Evolutionary conservation across 2,888 invertebrate genomes (phyloP).

Genomic region (Eupithecia pulchellata): DNA sequence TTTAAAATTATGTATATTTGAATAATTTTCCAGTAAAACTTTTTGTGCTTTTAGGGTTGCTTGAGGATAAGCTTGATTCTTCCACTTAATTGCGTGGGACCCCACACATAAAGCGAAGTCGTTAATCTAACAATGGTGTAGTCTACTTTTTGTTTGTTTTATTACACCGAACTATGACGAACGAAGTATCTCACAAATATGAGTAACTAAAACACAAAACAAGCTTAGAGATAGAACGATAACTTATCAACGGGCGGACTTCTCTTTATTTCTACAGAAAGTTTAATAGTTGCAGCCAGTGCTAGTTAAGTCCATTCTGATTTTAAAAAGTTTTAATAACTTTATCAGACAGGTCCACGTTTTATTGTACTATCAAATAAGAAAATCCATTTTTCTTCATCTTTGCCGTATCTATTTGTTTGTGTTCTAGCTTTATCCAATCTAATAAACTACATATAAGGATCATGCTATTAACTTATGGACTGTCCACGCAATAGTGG

Average conservation of each 20-base stretch:
- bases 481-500: constrained; percentile 35
- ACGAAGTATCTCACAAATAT: too few species aligned
- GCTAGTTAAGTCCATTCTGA: neutral
- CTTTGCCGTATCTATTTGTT: neutral
- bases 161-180: too few species aligned
- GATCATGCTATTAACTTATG: constrained; percentile 12
- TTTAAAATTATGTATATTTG: too few species aligned
- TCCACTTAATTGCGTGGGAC: too few species aligned
- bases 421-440: neutral
- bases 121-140: too few species aligned
- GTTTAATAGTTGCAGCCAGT: neutral
- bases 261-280: neutral
- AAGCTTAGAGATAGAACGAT: neutral
- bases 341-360: neutral
- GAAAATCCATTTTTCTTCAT: neutral
- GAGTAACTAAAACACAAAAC: neutral
- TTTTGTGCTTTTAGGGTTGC: too few species aligned
- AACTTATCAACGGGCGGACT: neutral
- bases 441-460: too few species aligned
- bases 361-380: neutral
- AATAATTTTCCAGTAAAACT: too few species aligned
- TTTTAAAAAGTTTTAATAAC: neutral
- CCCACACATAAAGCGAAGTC: too few species aligned
- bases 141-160: too few species aligned
- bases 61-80: too few species aligned